A percentile compares a stretch with the other conserved stretches of the same genome.
Evolutionary conservation across 2,888 invertebrate species (phyloP).

Genomic region (Bombylius discolor): DNA sequence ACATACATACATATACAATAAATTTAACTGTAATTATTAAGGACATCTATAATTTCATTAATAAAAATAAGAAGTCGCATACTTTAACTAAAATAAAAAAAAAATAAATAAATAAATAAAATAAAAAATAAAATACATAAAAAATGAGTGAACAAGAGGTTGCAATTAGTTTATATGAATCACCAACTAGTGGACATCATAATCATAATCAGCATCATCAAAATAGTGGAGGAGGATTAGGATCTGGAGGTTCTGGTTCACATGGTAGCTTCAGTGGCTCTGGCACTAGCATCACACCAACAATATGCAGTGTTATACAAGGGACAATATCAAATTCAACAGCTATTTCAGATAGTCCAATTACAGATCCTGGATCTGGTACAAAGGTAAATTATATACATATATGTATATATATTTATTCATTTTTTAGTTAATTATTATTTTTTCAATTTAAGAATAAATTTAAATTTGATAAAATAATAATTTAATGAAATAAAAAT

Average conservation of each 20-base stretch:
- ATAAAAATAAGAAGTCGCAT: too few species aligned
- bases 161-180: slow-evolving; percentile 11
- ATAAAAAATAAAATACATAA: neutral
- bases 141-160: slow-evolving; percentile 19
- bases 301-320: neutral
- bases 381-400: slow-evolving; percentile 38
- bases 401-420: too few species aligned
- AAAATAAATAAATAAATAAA: neutral
- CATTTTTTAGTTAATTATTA: neutral
- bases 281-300: neutral
- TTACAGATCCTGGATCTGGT: slow-evolving; percentile 60
- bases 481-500: too few species aligned
- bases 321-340: slow-evolving; percentile 32
- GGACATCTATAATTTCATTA: too few species aligned
- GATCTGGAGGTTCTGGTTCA: neutral
- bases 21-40: too few species aligned
- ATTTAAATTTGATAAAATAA: too few species aligned
- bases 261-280: neutral
- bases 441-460: neutral
- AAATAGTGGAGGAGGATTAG: neutral
- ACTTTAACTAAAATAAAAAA: too few species aligned
- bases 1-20: too few species aligned
- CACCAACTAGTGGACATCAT: slow-evolving; percentile 1
- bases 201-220: neutral
- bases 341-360: slow-evolving; percentile 56